A percentile compares a stretch with the other conserved stretches of the same genome.
Evolutionary conservation across 2,888 invertebrate genomes (phyloP).

Genomic region (Scaptomyza parva): DNA sequence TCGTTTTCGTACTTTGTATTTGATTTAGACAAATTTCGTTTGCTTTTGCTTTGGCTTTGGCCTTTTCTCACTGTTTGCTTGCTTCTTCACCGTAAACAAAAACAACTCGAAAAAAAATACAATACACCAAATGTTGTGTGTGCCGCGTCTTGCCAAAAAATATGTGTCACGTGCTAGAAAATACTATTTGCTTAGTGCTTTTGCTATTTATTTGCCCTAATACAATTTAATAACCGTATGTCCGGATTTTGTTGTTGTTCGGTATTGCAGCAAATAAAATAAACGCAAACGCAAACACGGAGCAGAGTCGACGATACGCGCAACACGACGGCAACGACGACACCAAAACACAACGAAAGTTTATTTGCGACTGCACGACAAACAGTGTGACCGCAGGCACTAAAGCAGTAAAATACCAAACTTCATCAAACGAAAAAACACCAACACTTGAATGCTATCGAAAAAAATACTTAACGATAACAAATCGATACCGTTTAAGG

Average conservation of each 20-base stretch:
- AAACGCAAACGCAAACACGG: constrained; percentile 30
- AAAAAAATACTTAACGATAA: not conserved
- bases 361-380: constrained; percentile 27
- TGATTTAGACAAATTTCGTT: constrained; percentile 22
- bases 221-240: constrained; percentile 39
- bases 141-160: constrained; percentile 7
- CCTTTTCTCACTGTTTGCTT: constrained; percentile 4
- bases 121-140: not conserved
- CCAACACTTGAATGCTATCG: not conserved
- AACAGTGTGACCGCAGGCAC: constrained; percentile 33
- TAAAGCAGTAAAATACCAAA: constrained; percentile 7
- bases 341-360: constrained; percentile 57
- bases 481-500: not conserved
- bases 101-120: constrained; percentile 44
- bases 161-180: constrained; percentile 20
- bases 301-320: constrained; percentile 39
- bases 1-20: no score
- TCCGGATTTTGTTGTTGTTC: not conserved
- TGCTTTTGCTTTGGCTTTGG: constrained; percentile 13
- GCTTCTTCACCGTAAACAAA: constrained; percentile 32
- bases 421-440: not conserved
- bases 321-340: constrained; percentile 50
- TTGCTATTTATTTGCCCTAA: constrained; percentile 25
- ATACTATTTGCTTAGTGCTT: constrained; percentile 22
- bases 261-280: constrained; percentile 34